These are phyloP conservation scores for Papilio polyxenes DNA, from an alignment of 1,140 invertebrate genomes.

Conservation along the genomic window DNA sequence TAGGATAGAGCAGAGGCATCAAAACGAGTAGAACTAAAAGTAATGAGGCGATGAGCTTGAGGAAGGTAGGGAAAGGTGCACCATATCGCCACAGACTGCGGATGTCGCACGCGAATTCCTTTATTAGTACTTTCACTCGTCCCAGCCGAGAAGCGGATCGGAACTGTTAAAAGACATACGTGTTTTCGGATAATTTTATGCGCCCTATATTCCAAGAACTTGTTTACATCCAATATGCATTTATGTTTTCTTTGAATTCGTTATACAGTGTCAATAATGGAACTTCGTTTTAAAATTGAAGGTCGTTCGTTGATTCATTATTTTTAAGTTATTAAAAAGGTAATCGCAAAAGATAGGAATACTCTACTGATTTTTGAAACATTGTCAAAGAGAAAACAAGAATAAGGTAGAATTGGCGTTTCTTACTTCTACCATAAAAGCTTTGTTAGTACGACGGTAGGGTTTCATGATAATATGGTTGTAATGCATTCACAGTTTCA, in stretches of 20 bases:
- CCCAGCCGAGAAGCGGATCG: constrained; percentile 61
- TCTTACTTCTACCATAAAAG: constrained; percentile 66
- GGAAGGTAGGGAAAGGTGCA: constrained; percentile 74
- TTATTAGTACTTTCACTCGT: constrained; percentile 51
- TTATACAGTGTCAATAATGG: neutral
- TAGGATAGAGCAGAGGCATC: constrained; percentile 68
- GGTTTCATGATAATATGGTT: constrained; percentile 62
- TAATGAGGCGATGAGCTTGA: constrained; percentile 71
- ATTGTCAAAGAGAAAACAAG: no score
- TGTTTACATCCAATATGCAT: no score
- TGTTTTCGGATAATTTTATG: neutral
- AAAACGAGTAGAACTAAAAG: constrained; percentile 64
- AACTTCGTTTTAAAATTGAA: neutral
- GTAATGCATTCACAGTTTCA: neutral
- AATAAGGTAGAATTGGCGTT: neutral
- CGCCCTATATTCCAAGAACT: no score
- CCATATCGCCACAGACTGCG: constrained; percentile 69
- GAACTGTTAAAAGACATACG: constrained; percentile 51
- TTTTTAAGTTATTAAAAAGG: neutral
- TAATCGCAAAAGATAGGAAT: no score
- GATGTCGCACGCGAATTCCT: constrained; percentile 65
- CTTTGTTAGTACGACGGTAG: constrained; percentile 66
- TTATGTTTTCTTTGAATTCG: no score
- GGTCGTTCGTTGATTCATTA: neutral
- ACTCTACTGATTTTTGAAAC: no score